Evolutionary conservation across 2,888 invertebrate genomes (phyloP).

Genomic region (Lumbricus terrestris): DNA sequence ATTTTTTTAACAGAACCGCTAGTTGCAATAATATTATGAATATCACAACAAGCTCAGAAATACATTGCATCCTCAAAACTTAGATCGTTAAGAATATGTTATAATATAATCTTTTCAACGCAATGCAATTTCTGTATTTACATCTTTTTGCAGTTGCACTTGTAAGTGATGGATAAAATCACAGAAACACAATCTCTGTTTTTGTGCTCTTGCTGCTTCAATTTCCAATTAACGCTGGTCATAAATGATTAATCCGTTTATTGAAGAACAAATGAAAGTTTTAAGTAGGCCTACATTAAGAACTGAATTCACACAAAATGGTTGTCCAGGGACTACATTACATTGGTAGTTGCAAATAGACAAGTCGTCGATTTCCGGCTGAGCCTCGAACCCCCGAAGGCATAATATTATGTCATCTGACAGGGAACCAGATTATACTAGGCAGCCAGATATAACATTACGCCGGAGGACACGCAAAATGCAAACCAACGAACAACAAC

Average conservation of each 20-base stretch:
- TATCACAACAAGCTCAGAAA: no score
- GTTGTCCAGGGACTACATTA: not conserved
- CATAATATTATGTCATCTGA: not conserved
- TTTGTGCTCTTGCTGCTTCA: not conserved
- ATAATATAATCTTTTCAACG: no score
- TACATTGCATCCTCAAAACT: no score
- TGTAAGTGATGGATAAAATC: no score
- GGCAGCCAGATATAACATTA: not conserved
- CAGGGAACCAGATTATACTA: not conserved
- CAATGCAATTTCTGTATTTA: no score
- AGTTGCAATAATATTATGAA: no score
- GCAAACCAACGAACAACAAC: not conserved
- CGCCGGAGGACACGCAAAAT: not conserved
- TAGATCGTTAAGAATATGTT: no score
- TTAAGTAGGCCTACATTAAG: no score
- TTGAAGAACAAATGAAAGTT: not conserved
- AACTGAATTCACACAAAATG: not conserved
- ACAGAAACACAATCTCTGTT: not conserved
- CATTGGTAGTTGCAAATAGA: not conserved
- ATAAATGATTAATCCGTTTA: not conserved
- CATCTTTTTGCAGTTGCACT: no score
- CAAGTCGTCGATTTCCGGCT: not conserved
- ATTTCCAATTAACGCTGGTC: not conserved
- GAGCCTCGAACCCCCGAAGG: not conserved
- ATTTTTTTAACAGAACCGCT: no score